phyloP scores from a whole-genome alignment of 2,888 invertebrate species.

The Andrena bucephala region DNA sequence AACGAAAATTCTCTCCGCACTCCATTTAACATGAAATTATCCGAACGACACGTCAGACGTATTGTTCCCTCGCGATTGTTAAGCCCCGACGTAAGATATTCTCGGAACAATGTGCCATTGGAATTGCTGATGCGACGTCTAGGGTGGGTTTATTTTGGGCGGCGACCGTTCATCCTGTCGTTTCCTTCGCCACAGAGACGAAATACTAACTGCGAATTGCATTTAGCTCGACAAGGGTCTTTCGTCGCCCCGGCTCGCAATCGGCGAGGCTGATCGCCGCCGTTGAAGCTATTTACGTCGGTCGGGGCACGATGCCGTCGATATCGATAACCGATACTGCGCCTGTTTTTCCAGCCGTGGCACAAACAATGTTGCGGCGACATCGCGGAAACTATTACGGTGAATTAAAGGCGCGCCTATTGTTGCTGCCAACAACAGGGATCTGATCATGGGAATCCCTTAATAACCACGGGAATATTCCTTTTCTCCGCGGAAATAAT shows the following conservation, averaged over 20 bases:
- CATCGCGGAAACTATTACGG: slow-evolving; percentile 58
- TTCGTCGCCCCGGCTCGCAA: slow-evolving; percentile 26
- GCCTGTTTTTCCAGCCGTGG: slow-evolving; percentile 40
- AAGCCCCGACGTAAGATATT: background rate
- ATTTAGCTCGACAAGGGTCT: slow-evolving; percentile 22
- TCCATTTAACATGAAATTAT: background rate
- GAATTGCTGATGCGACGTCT: background rate
- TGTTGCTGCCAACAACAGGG: slow-evolving; percentile 41
- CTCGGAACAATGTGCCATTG: background rate
- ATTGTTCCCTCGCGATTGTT: slow-evolving; percentile 2
- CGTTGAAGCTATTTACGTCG: slow-evolving; percentile 58
- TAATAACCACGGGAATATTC: slow-evolving; percentile 10
- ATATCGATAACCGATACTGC: slow-evolving; percentile 69
- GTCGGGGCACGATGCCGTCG: slow-evolving; percentile 40
- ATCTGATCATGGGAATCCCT: slow-evolving; percentile 32
- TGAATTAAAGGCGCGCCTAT: slow-evolving; percentile 55
- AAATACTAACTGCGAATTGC: slow-evolving; percentile 32
- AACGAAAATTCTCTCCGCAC: background rate
- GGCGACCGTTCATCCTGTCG: background rate
- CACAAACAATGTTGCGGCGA: slow-evolving; percentile 45
- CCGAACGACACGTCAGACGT: background rate
- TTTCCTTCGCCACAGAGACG: background rate
- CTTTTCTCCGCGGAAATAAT: slow-evolving; percentile 7
- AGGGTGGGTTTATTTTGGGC: background rate
- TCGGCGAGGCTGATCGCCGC: slow-evolving; percentile 53